Conservation (phyloP, 2,113 vertebrate species). For the Heloderma charlesbogerti region DNA sequence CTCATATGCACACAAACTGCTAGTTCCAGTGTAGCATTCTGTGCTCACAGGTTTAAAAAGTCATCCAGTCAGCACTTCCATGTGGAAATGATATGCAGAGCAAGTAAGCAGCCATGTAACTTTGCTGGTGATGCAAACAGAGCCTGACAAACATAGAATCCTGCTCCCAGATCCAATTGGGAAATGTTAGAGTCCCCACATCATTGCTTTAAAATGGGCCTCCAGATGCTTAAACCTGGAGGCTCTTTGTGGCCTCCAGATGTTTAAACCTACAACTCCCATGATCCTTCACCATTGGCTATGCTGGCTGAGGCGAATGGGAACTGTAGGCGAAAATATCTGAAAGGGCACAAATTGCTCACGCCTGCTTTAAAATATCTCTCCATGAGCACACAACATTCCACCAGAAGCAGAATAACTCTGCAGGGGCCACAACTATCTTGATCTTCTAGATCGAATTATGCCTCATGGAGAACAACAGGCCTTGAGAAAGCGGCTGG, state of each 20-base stretch:
- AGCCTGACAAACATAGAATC: neutral
- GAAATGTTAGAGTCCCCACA: neutral
- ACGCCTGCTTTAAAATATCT: neutral
- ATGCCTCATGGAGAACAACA: neutral
- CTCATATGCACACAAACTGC: neutral
- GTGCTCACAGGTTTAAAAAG: neutral
- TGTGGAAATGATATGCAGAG: neutral
- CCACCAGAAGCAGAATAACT: neutral
- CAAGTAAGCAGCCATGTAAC: neutral
- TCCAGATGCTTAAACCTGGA: too few species aligned
- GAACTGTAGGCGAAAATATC: too few species aligned
- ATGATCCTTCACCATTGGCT: too few species aligned
- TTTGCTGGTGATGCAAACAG: neutral
- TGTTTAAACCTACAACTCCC: too few species aligned
- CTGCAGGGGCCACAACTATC: neutral
- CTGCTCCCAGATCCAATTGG: neutral
- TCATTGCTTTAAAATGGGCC: neutral
- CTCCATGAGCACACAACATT: neutral
- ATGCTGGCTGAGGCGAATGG: too few species aligned
- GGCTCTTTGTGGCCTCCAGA: too few species aligned
- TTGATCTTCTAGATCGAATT: neutral
- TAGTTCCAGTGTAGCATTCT: neutral
- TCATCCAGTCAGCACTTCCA: neutral
- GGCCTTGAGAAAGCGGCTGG: neutral
- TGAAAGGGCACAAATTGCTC: too few species aligned